Base-by-base conservation (phyloP, 1,140 invertebrate genomes). In the Tetramorium parvispinum region DNA sequence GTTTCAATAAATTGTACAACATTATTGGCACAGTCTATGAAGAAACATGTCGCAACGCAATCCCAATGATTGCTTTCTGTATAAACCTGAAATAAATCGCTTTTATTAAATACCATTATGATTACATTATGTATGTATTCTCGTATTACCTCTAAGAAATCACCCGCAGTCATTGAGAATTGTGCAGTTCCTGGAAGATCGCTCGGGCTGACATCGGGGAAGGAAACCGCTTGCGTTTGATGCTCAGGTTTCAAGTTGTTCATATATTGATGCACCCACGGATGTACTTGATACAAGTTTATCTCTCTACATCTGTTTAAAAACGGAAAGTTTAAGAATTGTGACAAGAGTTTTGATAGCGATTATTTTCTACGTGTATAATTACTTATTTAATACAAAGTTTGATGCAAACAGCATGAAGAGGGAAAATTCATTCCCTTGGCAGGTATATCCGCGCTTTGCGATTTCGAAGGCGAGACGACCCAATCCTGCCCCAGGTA, bases 361-460 rank as follows among this genome's bases (percentile, higher is more conserved):
- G 57, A 32, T 49, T 11, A 40, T 8, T 0, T 18, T 6, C 46
- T 49, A 24, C 0, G 6, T 27, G 11, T 32, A 82, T 6, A 88
- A 91, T 92, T 92, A 99, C 96, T 97, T 97, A 95, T 99, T 99
- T 18, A 99, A 95, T 66, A 99, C 97, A 95, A 99, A 99, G 95
- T 99, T 98, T 32, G 99, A 99, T 1, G 98, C 98, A 91, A 99
- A 98, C 1, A 99, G 95, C 99, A 99, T 99, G 93, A 99, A 99
- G 2, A 99, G 96, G 55, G 98, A 99, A 95, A 99, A 99, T 95
- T 99, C 99, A 94, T 99, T 99, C 87, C 99, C 99, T 95, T 99
- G 98, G 92, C 98, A 99, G 8, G 96, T 96, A 94, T 98, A 99
- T 6, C 99, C 99, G 57, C 97, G 95, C 86, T 96, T 96, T 0